These are phyloP conservation scores for Cataglyphis altisquamis DNA, from an alignment of 2,888 invertebrate species.

Conservation along the genomic window DNA sequence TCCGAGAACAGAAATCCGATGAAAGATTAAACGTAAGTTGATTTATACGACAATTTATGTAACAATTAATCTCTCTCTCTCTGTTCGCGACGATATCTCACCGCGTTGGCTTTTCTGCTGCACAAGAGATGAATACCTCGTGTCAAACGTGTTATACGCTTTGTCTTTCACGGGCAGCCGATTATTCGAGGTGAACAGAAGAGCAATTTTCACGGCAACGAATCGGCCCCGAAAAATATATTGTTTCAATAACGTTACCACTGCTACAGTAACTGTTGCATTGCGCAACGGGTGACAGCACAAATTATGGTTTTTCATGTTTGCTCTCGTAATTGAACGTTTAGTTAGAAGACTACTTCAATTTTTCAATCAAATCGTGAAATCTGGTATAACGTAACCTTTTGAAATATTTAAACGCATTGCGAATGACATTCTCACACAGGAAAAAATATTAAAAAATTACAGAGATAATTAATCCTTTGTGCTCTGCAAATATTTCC, in stretches of 20 bases:
- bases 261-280: conserved; percentile 35
- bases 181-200: conserved; percentile 47
- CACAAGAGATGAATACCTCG: conserved; percentile 33
- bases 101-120: conserved; percentile 37
- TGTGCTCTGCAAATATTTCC: background rate
- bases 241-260: conserved; percentile 51
- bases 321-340: conserved; percentile 36
- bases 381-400: conserved; percentile 9
- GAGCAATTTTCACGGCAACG: conserved; percentile 35
- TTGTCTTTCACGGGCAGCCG: conserved; percentile 52
- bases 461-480: conserved; percentile 17
- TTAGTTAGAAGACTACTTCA: conserved; percentile 34
- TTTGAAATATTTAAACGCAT: conserved; percentile 24
- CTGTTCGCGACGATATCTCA: conserved; percentile 6
- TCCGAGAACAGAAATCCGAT: background rate
- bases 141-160: conserved; percentile 45
- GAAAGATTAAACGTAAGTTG: conserved; percentile 31
- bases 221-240: conserved; percentile 47
- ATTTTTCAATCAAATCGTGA: conserved; percentile 35
- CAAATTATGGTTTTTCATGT: conserved; percentile 47
- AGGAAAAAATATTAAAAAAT: conserved; percentile 12
- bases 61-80: conserved; percentile 31
- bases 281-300: conserved; percentile 26
- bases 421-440: background rate
- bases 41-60: conserved; percentile 42